Evolutionary conservation across 2,888 invertebrate species (phyloP), one percentile per base, ranked within the genome.

Genomic region (Lepeophtheirus nordmannii): DNA sequence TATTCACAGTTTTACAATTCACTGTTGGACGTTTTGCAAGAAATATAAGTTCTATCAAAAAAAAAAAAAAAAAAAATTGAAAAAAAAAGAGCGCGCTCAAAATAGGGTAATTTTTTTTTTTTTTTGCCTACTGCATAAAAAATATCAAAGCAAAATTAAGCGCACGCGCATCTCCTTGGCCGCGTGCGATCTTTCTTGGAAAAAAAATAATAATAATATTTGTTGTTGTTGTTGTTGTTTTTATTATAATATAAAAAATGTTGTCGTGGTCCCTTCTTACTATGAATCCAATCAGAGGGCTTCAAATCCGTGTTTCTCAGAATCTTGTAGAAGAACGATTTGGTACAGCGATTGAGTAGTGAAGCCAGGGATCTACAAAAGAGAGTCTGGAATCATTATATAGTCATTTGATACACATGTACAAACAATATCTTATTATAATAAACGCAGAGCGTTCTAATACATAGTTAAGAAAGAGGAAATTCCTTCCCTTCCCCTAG

Each of bases 11-110:
- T 46, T 46, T n/a, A 46, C 53, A 46, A 46, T 46, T 46, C 53
- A 46, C 53, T 46, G 53, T 46, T 46, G 53, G 53, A 46, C 53
- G 53, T 46, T 30, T 46, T 46, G 53, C 53, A 46, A 46, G 53
- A 46, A 17, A 46, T 46, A n/a, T 46, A 17, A n/a, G 5, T 46
- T 46, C 53, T 46, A n/a, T 46, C n/a, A 14, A n/a, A n/a, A 46
- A 17, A 46, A 46, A 46, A 46, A 46, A 46, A 17, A 46, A 14
- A 46, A n/a, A 46, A 14, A 46, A 46, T 3, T 17, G 1, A 8
- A 46, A 46, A 46, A 17, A 17, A 46, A 17, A 17, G 53, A 46
- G 53, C 8, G 53, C 53, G 53, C 53, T n/a, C 53, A 46, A 46
- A 17, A 17, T 14, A 46, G 17, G 53, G 30, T 30, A 46, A 46